These are phyloP conservation scores for Acipenser ruthenus DNA, from an alignment of 2,797 vertebrate genomes.

Conservation along the genomic window DNA sequence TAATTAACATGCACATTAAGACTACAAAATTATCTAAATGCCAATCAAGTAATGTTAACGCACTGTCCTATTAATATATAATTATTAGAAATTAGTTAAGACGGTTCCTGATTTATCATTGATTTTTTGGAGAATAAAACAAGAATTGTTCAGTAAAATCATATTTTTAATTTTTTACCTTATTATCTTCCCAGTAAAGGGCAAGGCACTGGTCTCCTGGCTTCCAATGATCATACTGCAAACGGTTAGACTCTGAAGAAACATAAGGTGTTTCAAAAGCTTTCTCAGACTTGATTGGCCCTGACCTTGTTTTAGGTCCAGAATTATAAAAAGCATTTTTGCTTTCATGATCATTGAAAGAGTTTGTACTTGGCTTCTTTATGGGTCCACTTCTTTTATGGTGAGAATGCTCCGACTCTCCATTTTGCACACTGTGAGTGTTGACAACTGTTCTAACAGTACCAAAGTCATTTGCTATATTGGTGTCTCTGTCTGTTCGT, in stretches of 20 bases:
- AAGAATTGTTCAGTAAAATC: too few species aligned
- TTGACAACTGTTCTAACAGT: constrained; percentile 44
- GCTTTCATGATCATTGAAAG: constrained; percentile 57
- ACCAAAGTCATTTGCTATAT: constrained; percentile 52
- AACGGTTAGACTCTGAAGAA: constrained; percentile 39
- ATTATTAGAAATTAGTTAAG: too few species aligned
- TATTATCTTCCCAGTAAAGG: constrained; percentile 96
- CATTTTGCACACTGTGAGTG: constrained; percentile 70
- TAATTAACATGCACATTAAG: too few species aligned
- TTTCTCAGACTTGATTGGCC: constrained; percentile 76
- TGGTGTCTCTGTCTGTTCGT: constrained; percentile 62
- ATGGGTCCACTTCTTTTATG: constrained; percentile 80
- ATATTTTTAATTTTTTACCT: constrained; percentile 60
- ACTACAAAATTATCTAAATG: too few species aligned
- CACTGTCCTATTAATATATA: too few species aligned
- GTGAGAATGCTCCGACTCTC: constrained; percentile 60
- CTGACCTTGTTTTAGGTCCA: constrained; percentile 75
- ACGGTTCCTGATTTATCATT: too few species aligned
- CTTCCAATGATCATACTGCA: constrained; percentile 65
- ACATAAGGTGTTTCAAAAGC: constrained; percentile 33
- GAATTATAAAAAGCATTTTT: constrained; percentile 65
- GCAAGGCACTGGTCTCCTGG: constrained; percentile 70
- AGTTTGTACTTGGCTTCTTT: constrained; percentile 59
- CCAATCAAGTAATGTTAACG: too few species aligned
- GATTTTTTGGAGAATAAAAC: too few species aligned